Percentiles rank a stretch among this genome's conserved stretches.
These are phyloP conservation scores for Glyphotaelius pellucidus DNA, from an alignment of 2,888 invertebrate species.

Conservation along the genomic window DNA sequence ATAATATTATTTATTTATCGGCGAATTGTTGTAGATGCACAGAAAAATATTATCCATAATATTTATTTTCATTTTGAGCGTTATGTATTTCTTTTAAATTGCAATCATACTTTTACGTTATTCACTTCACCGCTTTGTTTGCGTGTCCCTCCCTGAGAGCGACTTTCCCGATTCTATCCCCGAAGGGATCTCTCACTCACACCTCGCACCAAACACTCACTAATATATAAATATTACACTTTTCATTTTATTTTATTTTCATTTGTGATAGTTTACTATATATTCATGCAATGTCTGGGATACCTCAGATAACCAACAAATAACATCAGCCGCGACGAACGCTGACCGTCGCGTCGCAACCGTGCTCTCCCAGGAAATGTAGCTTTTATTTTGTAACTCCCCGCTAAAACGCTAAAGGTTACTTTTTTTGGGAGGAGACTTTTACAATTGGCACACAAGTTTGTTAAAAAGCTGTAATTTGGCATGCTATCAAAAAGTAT, in stretches of 20 bases:
- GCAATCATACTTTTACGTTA: slow-evolving; percentile 58
- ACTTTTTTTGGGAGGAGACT: slow-evolving; percentile 14
- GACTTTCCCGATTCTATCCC: slow-evolving; percentile 77
- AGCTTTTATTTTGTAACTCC: slow-evolving; percentile 6
- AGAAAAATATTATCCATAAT: slow-evolving; percentile 33
- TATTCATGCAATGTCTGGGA: slow-evolving; percentile 19
- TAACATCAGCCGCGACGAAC: neutral
- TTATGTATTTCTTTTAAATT: slow-evolving; percentile 47
- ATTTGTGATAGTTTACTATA: slow-evolving; percentile 15
- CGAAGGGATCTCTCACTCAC: slow-evolving; percentile 78
- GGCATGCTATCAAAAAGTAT: slow-evolving; percentile 37
- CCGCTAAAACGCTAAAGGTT: slow-evolving; percentile 13
- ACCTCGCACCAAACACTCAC: slow-evolving; percentile 72
- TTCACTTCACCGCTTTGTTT: slow-evolving; percentile 66
- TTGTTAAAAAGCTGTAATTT: slow-evolving; percentile 9
- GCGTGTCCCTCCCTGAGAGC: slow-evolving; percentile 69
- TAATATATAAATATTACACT: slow-evolving; percentile 47
- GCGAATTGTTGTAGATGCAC: slow-evolving; percentile 33
- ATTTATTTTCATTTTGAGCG: slow-evolving; percentile 31
- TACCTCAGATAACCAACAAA: slow-evolving; percentile 3
- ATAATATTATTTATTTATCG: slow-evolving; percentile 11
- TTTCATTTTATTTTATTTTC: slow-evolving; percentile 49
- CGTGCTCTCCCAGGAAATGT: slow-evolving; percentile 36
- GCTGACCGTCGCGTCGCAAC: neutral
- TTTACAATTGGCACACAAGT: slow-evolving; percentile 14